Percentiles rank a stretch among this genome's conserved stretches.
These are phyloP conservation scores for Dasyprocta punctata DNA, from an alignment of 2,113 vertebrate genomes.

Conservation along the genomic window DNA sequence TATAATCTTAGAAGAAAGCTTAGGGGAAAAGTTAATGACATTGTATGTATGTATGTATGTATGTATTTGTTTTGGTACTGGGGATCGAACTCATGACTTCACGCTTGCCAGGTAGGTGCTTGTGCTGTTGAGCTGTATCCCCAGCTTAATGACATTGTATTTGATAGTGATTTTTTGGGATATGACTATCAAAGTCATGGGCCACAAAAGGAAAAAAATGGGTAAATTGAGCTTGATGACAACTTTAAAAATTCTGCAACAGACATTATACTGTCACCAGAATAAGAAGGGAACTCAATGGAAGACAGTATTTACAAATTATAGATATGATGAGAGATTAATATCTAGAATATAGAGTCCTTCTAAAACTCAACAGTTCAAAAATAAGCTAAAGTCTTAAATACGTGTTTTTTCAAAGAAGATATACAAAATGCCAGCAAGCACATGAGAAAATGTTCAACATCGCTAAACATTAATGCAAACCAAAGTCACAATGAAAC, in stretches of 20 bases:
- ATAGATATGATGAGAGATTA: not conserved
- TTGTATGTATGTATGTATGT: too few relatives aligned
- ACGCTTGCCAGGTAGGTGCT: too few relatives aligned
- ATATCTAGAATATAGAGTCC: not conserved
- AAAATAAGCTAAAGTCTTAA: not conserved
- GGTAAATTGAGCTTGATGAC: not conserved
- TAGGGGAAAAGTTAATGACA: not conserved
- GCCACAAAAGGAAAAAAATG: not conserved
- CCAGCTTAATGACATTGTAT: too few relatives aligned
- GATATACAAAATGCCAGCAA: not conserved
- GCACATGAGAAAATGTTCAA: not conserved
- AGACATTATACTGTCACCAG: not conserved
- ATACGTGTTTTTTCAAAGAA: not conserved
- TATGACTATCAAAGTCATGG: not conserved
- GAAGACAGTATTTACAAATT: not conserved
- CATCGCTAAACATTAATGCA: not conserved
- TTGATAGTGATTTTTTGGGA: not conserved
- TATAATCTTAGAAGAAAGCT: not conserved
- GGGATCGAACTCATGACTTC: too few relatives aligned
- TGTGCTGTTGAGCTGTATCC: too few relatives aligned
- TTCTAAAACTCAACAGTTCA: not conserved
- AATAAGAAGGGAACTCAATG: not conserved
- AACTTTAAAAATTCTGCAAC: not conserved
- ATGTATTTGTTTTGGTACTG: too few relatives aligned
- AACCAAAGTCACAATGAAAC: not conserved